These are phyloP conservation scores for Sabatieria punctata DNA, from an alignment of 2,888 invertebrate genomes.

Conservation along the genomic window DNA sequence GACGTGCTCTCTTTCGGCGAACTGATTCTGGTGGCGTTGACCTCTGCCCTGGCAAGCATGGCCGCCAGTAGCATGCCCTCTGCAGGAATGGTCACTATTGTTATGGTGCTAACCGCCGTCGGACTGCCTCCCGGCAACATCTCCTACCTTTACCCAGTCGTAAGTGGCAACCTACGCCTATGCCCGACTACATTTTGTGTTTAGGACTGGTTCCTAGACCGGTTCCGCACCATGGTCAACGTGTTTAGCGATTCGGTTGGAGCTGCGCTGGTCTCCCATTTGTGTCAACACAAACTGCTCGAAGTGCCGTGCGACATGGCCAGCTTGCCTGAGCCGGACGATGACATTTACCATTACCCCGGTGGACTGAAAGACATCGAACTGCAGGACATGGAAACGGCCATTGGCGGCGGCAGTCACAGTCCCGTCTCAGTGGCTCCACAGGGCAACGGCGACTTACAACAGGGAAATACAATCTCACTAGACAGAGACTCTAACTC, in stretches of 20 bases:
- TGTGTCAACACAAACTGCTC: conserved; percentile 31
- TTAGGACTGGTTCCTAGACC: conserved; percentile 28
- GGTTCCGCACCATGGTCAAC: conserved; percentile 57
- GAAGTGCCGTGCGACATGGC: neutral
- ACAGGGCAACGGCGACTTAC: too few relatives aligned
- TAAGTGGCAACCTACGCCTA: neutral
- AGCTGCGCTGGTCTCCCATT: conserved; percentile 66
- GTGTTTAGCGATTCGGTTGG: conserved; percentile 84
- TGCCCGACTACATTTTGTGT: too few relatives aligned
- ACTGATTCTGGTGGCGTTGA: conserved; percentile 42
- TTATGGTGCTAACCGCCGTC: conserved; percentile 32
- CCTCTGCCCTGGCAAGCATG: conserved; percentile 5
- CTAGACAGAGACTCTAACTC: too few relatives aligned
- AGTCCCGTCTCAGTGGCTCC: neutral
- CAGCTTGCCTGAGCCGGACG: conserved; percentile 1
- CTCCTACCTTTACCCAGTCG: conserved; percentile 23
- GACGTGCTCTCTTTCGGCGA: conserved; percentile 62
- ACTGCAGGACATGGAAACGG: neutral
- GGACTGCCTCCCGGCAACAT: conserved; percentile 30
- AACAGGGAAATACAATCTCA: too few relatives aligned
- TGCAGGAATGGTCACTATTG: conserved; percentile 9
- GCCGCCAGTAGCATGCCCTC: conserved; percentile 10
- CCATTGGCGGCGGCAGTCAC: neutral
- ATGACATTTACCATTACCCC: neutral
- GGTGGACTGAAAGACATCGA: conserved; percentile 7